Conservation (phyloP, 2,888 invertebrate species). For the Dasypogon diadema region DNA sequence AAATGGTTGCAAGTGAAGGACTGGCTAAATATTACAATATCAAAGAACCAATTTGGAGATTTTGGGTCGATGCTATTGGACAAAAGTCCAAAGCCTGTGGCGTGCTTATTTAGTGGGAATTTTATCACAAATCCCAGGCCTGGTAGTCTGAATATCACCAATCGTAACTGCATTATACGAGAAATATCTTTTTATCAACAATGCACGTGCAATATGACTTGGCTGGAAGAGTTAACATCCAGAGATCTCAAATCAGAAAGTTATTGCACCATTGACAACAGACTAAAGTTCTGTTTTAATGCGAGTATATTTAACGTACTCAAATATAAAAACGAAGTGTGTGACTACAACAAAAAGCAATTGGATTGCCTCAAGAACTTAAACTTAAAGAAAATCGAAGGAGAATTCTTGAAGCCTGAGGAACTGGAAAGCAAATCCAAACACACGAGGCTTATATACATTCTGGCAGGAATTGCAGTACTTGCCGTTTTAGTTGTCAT, state of each 20-base stretch:
- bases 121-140: conserved; percentile 61
- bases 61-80: conserved; percentile 62
- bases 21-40: conserved; percentile 62
- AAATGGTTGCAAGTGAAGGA: conserved; percentile 65
- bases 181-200: conserved; percentile 62
- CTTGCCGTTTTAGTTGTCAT: conserved; percentile 54
- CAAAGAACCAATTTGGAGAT: conserved; percentile 63
- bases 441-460: conserved; percentile 48
- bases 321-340: conserved; percentile 64
- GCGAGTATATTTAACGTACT: conserved; percentile 62
- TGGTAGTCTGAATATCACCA: conserved; percentile 64
- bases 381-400: conserved; percentile 61
- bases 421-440: conserved; percentile 58
- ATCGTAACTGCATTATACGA: conserved; percentile 62
- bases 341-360: conserved; percentile 61
- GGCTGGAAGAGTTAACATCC: conserved; percentile 62
- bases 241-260: conserved; percentile 64
- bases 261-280: conserved; percentile 63
- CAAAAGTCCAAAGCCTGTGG: conserved; percentile 56
- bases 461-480: conserved; percentile 45
- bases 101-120: conserved; percentile 65
- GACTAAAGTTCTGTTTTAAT: conserved; percentile 63
- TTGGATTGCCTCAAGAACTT: conserved; percentile 62
- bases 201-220: conserved; percentile 64
- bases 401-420: conserved; percentile 62